A percentile compares a stretch with the other conserved stretches of the same genome.
Conservation (phyloP, 2,113 vertebrate species). For the Rhinogobius similis region DNA sequence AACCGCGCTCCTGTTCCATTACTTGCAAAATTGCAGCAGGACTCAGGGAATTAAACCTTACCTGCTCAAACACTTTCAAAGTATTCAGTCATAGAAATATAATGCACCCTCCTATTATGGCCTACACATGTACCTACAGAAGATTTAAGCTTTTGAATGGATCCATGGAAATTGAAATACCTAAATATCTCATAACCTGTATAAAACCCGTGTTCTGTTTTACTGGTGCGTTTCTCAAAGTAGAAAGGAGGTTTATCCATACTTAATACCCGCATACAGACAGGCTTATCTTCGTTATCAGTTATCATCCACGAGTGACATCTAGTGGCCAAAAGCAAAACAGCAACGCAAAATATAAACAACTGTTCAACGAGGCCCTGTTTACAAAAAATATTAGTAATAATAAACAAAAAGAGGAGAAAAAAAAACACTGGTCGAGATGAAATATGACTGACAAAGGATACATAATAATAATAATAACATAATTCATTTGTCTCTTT, state of each 20-base stretch:
- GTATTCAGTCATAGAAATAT: no score
- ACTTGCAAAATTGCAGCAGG: slow-evolving; percentile 7
- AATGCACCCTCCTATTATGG: no score
- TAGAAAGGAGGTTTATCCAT: no score
- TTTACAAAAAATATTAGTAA: neutral
- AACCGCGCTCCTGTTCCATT: neutral
- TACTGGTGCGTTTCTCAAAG: neutral
- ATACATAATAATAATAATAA: neutral
- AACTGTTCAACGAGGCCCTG: neutral
- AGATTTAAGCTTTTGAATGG: no score
- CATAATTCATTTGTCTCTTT: neutral
- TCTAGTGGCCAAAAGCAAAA: slow-evolving; percentile 39
- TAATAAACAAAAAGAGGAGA: neutral
- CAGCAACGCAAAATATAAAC: neutral
- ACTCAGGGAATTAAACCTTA: neutral
- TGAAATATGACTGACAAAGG: neutral
- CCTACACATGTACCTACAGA: no score
- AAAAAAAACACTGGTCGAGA: neutral
- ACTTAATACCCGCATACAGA: no score
- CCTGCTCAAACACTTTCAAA: no score
- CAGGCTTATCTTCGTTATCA: no score
- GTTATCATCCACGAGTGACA: slow-evolving; percentile 27
- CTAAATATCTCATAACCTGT: no score
- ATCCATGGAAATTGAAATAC: no score
- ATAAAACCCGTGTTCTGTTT: no score